Evolutionary conservation across 1,140 invertebrate genomes (phyloP), one percentile per base, ranked within the genome.

Genomic region (Brachionus plicatilis): DNA sequence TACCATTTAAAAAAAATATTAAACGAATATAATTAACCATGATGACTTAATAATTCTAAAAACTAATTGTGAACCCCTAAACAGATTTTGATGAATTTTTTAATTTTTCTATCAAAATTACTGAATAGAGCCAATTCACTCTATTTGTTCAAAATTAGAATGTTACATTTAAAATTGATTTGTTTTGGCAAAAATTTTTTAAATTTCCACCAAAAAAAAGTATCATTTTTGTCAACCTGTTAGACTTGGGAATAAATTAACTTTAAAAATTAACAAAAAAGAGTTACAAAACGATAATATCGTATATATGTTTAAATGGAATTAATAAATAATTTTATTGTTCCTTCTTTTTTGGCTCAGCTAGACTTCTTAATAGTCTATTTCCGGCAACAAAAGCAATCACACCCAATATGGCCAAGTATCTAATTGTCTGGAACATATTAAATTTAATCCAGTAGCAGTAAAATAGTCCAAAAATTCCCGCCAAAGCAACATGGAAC

Each of bases 351-450:
- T 82, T 68, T 60, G 53, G 41, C 5, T 7, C 50, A 45, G 79
- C 79, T 27, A 82, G 17, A 43, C 43, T 41, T 82, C 79, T 82
- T 14, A 84, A 75, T 5, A 98, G 91, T 86, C 94, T 92, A 89
- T 96, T 95, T n/a, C 96, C 96, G 85, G 93, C 93, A 7, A 98
- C 91, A 91, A 98, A 98, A 68, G 95, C 96, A 82, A 96, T 91
- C 56, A 93, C 88, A 72, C 93, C 94, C 82, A 98, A 90, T 33
- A 94, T 92, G 85, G 94, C 91, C 56, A 99, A 91, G 90, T 95
- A 96, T 85, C 94, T 93, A 86, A 97, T 90, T n/a, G 96, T 97
- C 75, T 93, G 92, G 90, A 99, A 99, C 97, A 99, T 99, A 87
- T 96, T 93, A 84, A 98, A 90, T 87, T 94, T 91, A 70, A 96